Evolutionary conservation across 2,797 vertebrate species (phyloP), one percentile per base, ranked within the genome.

Genomic region (Brachymystax lenok): DNA sequence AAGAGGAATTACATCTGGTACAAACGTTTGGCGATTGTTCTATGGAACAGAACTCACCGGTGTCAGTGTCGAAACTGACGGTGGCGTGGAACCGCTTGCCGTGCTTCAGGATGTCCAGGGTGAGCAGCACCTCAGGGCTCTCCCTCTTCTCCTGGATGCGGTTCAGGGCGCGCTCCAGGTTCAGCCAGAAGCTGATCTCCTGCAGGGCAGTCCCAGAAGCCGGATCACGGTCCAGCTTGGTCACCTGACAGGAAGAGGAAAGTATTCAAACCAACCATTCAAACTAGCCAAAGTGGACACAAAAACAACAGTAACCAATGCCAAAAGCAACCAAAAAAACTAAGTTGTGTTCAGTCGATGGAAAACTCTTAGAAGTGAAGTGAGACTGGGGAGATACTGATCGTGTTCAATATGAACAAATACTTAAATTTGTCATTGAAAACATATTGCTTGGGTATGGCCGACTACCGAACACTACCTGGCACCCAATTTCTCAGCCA

Each of bases 161-260:
- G 92, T 98, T 99, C 4, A 99, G 86, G 0, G 98, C 98, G 71
- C 98, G 92, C 81, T 99, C 98, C 90, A 99, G 85, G 86, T 99
- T 99, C 27, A 99, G 91, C 98, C 98, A 99, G 88, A 99, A 99
- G 79, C 98, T 98, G 87, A 99, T 99, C 89, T 99, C 98, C 88
- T 99, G 98, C 79, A 99, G 86, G 0, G 98, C 98, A 0, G 98
- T 99, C 70, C 98, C 98, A 2, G 98, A 99, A 0, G 98, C 98
- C 21, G 98, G 98, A 86, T 99, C 98, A 71, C 98, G 93, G 75
- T 99, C 98, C 0, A 99, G 93, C 89, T 99, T 99, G 19, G 98
- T 99, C 83, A 99, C 98, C 98, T 99, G 76, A 83, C n/a, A 33
- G 30, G 82, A 0, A 69, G 12, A 64, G 7, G 40, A 71, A 71